These are phyloP conservation scores for Ianthella basta DNA, from an alignment of 37 sponge, comb jelly and placozoan genomes.

Conservation along the genomic window DNA sequence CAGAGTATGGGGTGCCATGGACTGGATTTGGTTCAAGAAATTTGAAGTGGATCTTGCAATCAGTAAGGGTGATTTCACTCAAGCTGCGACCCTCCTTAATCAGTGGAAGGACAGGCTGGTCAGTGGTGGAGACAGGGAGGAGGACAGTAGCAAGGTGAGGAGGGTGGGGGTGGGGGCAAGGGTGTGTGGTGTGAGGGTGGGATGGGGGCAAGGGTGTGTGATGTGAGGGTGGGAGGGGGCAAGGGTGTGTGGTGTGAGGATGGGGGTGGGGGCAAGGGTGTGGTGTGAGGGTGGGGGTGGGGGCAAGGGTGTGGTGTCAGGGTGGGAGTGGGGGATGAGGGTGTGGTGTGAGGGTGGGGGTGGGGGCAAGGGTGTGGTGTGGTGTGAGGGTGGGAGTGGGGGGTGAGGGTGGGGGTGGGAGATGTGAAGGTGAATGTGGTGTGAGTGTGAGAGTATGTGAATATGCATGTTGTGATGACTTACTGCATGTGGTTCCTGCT, in stretches of 20 bases:
- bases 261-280: conserved; percentile 6
- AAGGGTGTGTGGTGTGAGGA: not conserved
- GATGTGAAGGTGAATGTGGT: not conserved
- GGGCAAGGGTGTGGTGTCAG: not conserved
- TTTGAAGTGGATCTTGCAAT: conserved; percentile 79
- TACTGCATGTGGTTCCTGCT: conserved; percentile 65
- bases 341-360: not conserved
- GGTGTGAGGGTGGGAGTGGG: too few relatives aligned
- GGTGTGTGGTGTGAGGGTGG: not conserved
- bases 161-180: not conserved
- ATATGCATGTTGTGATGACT: conserved; percentile 26
- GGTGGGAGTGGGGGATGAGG: conserved; percentile 7
- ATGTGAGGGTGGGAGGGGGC: not conserved
- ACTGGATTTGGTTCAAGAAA: conserved; percentile 79
- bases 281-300: not conserved
- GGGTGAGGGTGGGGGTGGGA: conserved; percentile 1
- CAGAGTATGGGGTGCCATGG: conserved; percentile 83
- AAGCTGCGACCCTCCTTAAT: conserved; percentile 38
- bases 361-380: not conserved
- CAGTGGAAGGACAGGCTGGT: conserved; percentile 48
- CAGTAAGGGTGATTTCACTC: conserved; percentile 57
- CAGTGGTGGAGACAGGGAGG: not conserved
- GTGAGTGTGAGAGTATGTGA: not conserved
- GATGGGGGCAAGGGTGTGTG: not conserved
- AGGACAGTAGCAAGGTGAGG: conserved; percentile 40